These are phyloP conservation scores for Elachura formosa DNA, from an alignment of 2,113 vertebrate genomes.

Conservation along the genomic window DNA sequence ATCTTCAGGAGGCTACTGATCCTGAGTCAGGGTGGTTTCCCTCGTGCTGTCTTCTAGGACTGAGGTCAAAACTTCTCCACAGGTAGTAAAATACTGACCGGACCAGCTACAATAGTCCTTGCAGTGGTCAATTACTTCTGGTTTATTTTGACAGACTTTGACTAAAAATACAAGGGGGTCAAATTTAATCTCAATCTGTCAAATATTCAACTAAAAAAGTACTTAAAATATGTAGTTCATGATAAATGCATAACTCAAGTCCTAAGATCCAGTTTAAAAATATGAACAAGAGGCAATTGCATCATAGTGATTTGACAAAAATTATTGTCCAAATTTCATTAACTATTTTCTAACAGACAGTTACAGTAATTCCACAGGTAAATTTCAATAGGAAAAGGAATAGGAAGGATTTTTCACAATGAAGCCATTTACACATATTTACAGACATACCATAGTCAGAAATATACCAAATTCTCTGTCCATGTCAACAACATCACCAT, in stretches of 20 bases:
- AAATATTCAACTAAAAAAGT: not conserved
- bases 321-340: not conserved
- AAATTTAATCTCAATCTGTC: not conserved
- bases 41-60: not conserved
- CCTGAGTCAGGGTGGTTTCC: not conserved
- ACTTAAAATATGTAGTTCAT: not conserved
- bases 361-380: not conserved
- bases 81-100: not conserved
- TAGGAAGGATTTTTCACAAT: not conserved
- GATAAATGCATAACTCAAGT: not conserved
- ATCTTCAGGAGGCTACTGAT: not conserved
- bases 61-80: not conserved
- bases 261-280: not conserved
- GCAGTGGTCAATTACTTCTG: not conserved
- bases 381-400: not conserved
- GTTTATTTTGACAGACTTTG: not conserved
- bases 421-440: not conserved
- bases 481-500: slow-evolving; percentile 70
- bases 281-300: not conserved
- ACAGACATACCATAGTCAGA: slow-evolving; percentile 68
- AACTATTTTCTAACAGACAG: not conserved
- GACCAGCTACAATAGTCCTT: not conserved
- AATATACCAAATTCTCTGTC: slow-evolving; percentile 75
- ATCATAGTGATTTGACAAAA: not conserved
- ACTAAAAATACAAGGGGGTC: not conserved